Base-by-base conservation (phyloP, 2,113 vertebrate species). In the Phoenicopterus ruber region DNA sequence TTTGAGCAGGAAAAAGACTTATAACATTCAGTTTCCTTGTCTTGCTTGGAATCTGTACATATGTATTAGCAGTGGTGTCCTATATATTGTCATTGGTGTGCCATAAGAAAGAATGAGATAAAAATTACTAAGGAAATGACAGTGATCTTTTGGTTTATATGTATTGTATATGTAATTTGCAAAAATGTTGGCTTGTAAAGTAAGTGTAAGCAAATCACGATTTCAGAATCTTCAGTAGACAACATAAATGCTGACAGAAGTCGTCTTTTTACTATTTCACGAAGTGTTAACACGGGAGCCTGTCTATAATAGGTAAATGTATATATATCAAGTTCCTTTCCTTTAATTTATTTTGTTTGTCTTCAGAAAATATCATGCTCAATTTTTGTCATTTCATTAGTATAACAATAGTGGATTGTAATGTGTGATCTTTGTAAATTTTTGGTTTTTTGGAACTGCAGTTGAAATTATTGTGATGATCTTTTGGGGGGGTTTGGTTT, bases 201-300 rank as follows among this genome's bases (percentile, higher is more conserved):
- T 52, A 63, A 58, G 22, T 1, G 0, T 70, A 62, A 49, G 11
- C 54, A 67, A 87, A 28, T 84, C 0, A 7, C 17, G 1, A 52
- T 82, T 95, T 92, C 65, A 72, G 22, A 3, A 12, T 55, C 49
- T 74, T 92, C 44, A 76, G 29, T 28, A 65, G 5, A 11, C 19
- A 67, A 52, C 15, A 57, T 24, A 84, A 74, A 82, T 44, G 10
- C 18, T 32, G 36, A 38, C 6, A 0, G 29, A 49, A 46, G 46
- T 22, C 25, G 12, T 44, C 8, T 18, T 32, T 34, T 93, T 71
- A 42, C 65, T 55, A 0, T 90, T 88, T 71, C 42, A 6, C 9
- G 26, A 80, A n/a, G 32, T 67, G 19, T 59, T 57, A 72, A 54
- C 4, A 26, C 4, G 29, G 11, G 1, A 21, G 4, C 32, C 15